Evolutionary conservation across 2,888 invertebrate species (phyloP).

Genomic region (Philhelius pedissequus): DNA sequence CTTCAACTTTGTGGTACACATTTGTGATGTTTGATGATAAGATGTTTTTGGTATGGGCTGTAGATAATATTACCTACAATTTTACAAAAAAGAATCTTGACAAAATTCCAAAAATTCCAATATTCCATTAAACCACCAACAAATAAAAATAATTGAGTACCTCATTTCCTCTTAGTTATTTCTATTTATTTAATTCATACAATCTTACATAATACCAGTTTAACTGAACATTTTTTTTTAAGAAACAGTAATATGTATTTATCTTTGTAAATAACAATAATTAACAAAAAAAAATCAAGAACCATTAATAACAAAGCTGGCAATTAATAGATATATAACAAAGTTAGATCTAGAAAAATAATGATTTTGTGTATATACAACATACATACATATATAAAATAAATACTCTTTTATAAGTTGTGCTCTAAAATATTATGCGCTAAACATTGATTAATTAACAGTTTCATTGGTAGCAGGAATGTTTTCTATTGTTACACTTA

Average conservation of each 20-base stretch:
- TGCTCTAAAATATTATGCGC: conserved; percentile 33
- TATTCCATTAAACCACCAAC: no score
- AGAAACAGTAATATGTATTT: neutral
- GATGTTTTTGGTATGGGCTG: no score
- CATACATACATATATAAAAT: neutral
- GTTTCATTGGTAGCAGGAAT: conserved; percentile 49
- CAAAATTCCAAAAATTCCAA: no score
- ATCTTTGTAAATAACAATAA: conserved; percentile 1
- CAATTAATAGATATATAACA: neutral
- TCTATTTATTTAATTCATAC: neutral
- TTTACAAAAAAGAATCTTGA: no score
- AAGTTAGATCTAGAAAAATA: neutral
- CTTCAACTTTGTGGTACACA: no score
- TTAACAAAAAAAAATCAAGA: neutral
- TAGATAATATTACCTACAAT: no score
- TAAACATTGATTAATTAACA: conserved; percentile 22
- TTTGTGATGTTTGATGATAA: no score
- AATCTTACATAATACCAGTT: conserved; percentile 46
- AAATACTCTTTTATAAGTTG: conserved; percentile 42
- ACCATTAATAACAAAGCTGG: conserved; percentile 3
- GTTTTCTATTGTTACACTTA: conserved; percentile 45
- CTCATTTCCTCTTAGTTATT: neutral
- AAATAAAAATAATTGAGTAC: neutral
- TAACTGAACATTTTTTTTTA: neutral
- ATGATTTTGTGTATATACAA: neutral